These are phyloP conservation scores for Dorcus parallelipipedus DNA, from an alignment of 2,888 invertebrate species.

Conservation along the genomic window DNA sequence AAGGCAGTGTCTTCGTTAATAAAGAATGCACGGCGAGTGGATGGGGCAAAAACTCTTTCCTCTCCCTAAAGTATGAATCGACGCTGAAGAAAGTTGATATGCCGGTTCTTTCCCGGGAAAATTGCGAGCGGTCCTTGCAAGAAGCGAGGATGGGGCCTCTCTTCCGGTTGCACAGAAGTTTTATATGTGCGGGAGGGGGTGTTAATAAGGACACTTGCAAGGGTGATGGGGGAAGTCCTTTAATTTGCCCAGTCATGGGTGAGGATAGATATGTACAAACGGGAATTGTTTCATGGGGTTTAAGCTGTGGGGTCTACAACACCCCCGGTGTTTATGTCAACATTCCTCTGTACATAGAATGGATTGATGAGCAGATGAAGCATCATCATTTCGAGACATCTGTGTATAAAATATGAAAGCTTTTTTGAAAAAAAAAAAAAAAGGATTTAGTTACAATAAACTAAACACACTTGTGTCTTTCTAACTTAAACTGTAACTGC, in stretches of 20 bases:
- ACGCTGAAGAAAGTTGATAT: conserved; percentile 67
- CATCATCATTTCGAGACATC: conserved; percentile 3
- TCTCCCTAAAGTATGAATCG: conserved; percentile 49
- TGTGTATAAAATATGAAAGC: too few species aligned
- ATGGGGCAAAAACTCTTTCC: conserved; percentile 76
- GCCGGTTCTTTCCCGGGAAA: conserved; percentile 59
- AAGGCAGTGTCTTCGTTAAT: conserved; percentile 50
- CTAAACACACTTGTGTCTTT: too few species aligned
- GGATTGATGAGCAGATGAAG: conserved; percentile 55
- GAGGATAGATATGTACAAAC: conserved; percentile 52
- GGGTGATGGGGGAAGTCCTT: conserved; percentile 80
- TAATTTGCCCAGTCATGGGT: conserved; percentile 65
- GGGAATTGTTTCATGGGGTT: conserved; percentile 81
- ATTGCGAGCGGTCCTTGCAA: conserved; percentile 60
- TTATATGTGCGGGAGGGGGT: conserved; percentile 78
- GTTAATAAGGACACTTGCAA: conserved; percentile 68
- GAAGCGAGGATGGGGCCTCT: conserved; percentile 61
- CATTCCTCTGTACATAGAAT: conserved; percentile 59
- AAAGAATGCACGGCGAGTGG: conserved; percentile 69
- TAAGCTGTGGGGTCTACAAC: conserved; percentile 67
- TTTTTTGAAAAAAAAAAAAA: too few species aligned
- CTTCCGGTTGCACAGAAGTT: conserved; percentile 66
- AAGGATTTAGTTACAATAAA: too few species aligned
- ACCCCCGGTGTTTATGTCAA: conserved; percentile 75
- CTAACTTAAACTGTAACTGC: too few species aligned